Evolutionary conservation across 2,797 vertebrate genomes (phyloP), one percentile per base, ranked within the genome.

Genomic region (Ctenopoma kingsleyae): DNA sequence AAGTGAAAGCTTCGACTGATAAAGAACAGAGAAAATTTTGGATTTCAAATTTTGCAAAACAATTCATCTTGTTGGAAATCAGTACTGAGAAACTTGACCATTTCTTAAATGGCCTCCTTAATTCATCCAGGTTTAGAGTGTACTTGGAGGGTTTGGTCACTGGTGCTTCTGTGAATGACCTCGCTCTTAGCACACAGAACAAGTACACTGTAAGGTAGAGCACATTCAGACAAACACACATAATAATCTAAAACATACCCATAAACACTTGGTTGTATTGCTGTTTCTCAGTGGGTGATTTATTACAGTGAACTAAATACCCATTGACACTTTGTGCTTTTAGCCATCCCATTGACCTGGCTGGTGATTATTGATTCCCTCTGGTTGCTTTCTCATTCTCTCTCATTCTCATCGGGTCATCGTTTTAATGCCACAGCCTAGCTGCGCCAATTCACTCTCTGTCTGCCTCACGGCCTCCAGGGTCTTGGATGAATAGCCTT

Each of bases 311-410:
- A 89, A 87, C 88, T 92, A 91, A 93, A 93, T 89, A 88, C 74
- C 88, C 85, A 91, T 91, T 90, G 89, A 90, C 90, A 91, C 89
- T 78, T 87, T 87, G 85, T 89, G 85, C 89, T 91, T 92, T 92
- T 88, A 89, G 82, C 74, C 70, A 74, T 92, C 65, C 72, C 85
- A 92, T 91, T 93, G 92, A 91, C 90, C 91, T 74, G 86, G 82
- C 76, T 83, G 84, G 81, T 77, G 84, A 88, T 93, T 92, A 93
- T 94, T 60, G 92, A 92, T 93, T 88, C 78, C 76, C 82, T 60
- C 56, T 15, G 43, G 83, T 85, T 35, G 60, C 80, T 87, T 83
- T 74, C 74, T 83, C 67, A 61, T 64, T 73, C 80, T 60, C 74
- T 69, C 72, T 55, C 6, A 23, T 62, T 73, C 73, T 74, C 25